phyloP scores from a whole-genome alignment of 2,113 vertebrate genomes.

The Sorex araneus region DNA sequence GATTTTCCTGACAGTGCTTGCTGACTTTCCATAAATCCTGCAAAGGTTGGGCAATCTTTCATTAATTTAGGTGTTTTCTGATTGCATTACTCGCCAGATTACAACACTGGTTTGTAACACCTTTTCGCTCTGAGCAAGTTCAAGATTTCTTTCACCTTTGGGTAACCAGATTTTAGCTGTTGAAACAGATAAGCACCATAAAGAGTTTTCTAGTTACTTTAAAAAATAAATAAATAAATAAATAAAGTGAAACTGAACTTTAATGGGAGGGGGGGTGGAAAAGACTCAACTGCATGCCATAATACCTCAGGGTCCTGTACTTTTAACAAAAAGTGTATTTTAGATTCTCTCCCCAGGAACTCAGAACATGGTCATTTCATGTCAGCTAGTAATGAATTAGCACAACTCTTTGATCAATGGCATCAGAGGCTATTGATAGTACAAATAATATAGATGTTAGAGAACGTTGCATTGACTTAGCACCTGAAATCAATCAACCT shows the following conservation, averaged over 20 bases:
- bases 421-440: slow-evolving; percentile 72
- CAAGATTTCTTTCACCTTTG: slow-evolving; percentile 14
- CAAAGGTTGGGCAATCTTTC: not conserved
- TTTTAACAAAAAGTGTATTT: slow-evolving; percentile 57
- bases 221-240: slow-evolving; percentile 57
- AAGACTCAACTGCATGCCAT: not conserved
- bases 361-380: slow-evolving; percentile 54
- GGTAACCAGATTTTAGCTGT: slow-evolving; percentile 6
- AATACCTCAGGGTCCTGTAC: not conserved
- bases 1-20: not conserved
- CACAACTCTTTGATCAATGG: slow-evolving; percentile 67
- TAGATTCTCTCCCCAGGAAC: not conserved
- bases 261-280: not conserved
- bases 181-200: not conserved
- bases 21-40: slow-evolving; percentile 1
- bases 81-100: not conserved
- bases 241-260: slow-evolving; percentile 45
- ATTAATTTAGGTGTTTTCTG: not conserved
- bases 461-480: slow-evolving; percentile 64
- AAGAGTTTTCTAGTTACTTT: slow-evolving; percentile 3
- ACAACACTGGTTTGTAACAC: not conserved
- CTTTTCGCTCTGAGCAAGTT: slow-evolving; percentile 23
- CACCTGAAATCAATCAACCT: slow-evolving; percentile 68
- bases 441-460: slow-evolving; percentile 66
- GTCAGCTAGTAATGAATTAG: slow-evolving; percentile 70